These are phyloP conservation scores for Stichodactyla helianthus DNA, from an alignment of 64 coral and sea anemone genomes.

Conservation along the genomic window DNA sequence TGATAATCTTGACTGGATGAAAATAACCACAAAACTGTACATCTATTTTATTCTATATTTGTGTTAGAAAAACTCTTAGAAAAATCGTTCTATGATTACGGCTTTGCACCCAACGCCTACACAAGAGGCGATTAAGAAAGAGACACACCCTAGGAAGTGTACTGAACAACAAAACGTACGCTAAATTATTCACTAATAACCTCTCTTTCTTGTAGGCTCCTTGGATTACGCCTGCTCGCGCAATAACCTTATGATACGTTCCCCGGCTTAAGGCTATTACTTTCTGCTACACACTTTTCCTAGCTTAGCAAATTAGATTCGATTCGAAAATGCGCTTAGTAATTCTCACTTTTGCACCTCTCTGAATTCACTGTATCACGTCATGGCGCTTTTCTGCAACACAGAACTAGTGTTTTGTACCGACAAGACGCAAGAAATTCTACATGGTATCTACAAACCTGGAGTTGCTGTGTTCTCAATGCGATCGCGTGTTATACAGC, in stretches of 20 bases:
- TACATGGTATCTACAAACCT: neutral
- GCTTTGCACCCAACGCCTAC: no score
- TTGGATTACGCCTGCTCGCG: neutral
- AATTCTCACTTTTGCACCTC: slow-evolving; percentile 1
- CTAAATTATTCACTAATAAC: no score
- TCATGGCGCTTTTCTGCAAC: neutral
- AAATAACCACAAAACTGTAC: neutral
- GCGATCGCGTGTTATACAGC: neutral
- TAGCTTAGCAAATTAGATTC: neutral
- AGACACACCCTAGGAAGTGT: no score
- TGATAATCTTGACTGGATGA: neutral
- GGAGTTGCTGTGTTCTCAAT: neutral
- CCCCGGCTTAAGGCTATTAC: neutral
- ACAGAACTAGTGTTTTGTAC: neutral
- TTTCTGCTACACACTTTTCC: neutral
- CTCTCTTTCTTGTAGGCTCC: neutral
- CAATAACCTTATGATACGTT: neutral
- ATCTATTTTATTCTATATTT: neutral
- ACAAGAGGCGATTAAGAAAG: no score
- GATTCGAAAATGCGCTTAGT: neutral
- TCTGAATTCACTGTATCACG: neutral
- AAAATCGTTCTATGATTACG: no score
- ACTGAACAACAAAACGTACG: no score
- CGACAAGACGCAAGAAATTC: neutral
- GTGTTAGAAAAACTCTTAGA: neutral